Evolutionary conservation across 2,888 invertebrate genomes (phyloP).

Genomic region (Lasius fuliginosus): DNA sequence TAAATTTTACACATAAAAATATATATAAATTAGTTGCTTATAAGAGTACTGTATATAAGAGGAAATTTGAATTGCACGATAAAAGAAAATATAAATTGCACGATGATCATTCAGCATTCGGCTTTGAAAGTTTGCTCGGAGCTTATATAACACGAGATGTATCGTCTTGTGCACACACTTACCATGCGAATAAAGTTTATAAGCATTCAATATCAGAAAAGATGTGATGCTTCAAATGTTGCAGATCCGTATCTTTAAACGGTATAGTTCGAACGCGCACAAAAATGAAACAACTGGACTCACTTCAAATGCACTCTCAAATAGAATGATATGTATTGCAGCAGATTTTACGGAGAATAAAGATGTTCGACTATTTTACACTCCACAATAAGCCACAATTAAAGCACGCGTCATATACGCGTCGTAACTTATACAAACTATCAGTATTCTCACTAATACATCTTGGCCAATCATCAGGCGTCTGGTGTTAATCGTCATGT

Average conservation of each 20-base stretch:
- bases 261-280: not conserved
- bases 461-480: not conserved
- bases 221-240: not conserved
- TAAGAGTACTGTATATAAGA: no score
- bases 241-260: not conserved
- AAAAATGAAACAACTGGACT: not conserved
- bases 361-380: not conserved
- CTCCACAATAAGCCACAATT: not conserved
- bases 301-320: not conserved
- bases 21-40: no score
- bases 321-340: not conserved
- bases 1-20: no score
- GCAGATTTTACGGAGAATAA: not conserved
- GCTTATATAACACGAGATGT: no score
- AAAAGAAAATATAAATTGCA: no score
- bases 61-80: no score
- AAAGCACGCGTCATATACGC: not conserved
- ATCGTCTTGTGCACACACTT: no score
- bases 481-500: not conserved
- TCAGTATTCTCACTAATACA: not conserved
- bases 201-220: no score
- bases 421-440: not conserved
- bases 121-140: no score
- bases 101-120: no score
- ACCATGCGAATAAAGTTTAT: no score